Percentiles rank a stretch among this genome's conserved stretches.
Evolutionary conservation across 64 coral and sea anemone species (phyloP).

Genomic region (Actinia equina): DNA sequence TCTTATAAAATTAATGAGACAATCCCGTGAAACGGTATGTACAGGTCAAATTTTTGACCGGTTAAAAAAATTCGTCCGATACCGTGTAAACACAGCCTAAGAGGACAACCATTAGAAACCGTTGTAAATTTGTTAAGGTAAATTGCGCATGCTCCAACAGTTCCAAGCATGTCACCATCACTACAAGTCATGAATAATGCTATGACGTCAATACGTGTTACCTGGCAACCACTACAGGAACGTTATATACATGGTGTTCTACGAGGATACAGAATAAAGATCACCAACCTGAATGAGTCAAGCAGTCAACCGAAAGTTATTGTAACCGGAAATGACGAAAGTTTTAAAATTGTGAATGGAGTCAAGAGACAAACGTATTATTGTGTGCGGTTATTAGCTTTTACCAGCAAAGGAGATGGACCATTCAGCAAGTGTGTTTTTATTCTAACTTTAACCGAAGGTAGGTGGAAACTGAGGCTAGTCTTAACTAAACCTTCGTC

Average conservation of each 20-base stretch:
- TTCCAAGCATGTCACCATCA: slow-evolving; percentile 34
- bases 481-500: neutral
- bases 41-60: no score
- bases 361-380: neutral
- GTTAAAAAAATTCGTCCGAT: no score
- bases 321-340: slow-evolving; percentile 5
- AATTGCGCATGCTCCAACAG: neutral
- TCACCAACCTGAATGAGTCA: slow-evolving; percentile 22
- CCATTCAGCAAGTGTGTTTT: slow-evolving; percentile 20
- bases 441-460: slow-evolving; percentile 47
- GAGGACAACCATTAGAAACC: neutral
- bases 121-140: neutral
- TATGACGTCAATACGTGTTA: slow-evolving; percentile 43
- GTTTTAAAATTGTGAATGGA: neutral
- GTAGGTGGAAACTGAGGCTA: slow-evolving; percentile 2
- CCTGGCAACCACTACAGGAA: slow-evolving; percentile 45
- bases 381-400: slow-evolving; percentile 49
- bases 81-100: no score
- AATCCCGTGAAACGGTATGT: no score
- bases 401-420: slow-evolving; percentile 48
- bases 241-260: slow-evolving; percentile 33
- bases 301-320: neutral
- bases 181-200: neutral
- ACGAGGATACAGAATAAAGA: slow-evolving; percentile 42
- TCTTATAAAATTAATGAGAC: no score